Evolutionary conservation across 2,113 vertebrate genomes (phyloP), one percentile per base, ranked within the genome.

Genomic region (Trogon surrucura): DNA sequence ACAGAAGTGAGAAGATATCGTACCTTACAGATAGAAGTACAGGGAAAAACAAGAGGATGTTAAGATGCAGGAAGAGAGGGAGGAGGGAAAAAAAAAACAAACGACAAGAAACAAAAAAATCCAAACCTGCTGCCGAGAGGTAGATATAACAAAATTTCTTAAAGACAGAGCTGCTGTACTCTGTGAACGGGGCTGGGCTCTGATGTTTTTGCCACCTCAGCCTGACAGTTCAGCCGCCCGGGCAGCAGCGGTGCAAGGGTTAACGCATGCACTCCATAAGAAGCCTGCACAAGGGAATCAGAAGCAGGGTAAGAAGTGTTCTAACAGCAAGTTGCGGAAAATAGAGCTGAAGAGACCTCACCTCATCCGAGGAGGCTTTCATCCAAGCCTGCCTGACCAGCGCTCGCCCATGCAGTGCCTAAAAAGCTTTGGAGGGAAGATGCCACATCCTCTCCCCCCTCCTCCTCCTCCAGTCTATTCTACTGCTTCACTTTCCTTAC

Each of bases 341-440:
- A 91, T 0, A 25, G 14, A 81, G 89, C 64, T 54, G 44, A 23
- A 71, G 45, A 87, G 44, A 84, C 29, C 94, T 95, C 95, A 95
- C 91, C 95, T 89, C 65, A 60, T 25, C 83, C 4, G 1, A 67
- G 48, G 47, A 60, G 80, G 13, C 20, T 60, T 4, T 8, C 1
- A 58, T 14, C 85, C 47, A 3, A 80, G 44, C 64, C 72, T 9
- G 22, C 0, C 32, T 20, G 69, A 53, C 66, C 66, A 11, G 56
- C 0, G 1, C 36, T 60, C 7, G 1, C 25, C 50, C 26, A 3
- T 0, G 30, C 41, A 4, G 50, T 11, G 30, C 71, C 83, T 51
- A 65, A 89, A 95, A 79, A 16, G 48, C 89, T 84, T 22, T 1
- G 9, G 72, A 32, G 67, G 18, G 88, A 58, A 71, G 86, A 92